Evolutionary conservation across 2,113 vertebrate species (phyloP).

Genomic region (Rostratula benghalensis): DNA sequence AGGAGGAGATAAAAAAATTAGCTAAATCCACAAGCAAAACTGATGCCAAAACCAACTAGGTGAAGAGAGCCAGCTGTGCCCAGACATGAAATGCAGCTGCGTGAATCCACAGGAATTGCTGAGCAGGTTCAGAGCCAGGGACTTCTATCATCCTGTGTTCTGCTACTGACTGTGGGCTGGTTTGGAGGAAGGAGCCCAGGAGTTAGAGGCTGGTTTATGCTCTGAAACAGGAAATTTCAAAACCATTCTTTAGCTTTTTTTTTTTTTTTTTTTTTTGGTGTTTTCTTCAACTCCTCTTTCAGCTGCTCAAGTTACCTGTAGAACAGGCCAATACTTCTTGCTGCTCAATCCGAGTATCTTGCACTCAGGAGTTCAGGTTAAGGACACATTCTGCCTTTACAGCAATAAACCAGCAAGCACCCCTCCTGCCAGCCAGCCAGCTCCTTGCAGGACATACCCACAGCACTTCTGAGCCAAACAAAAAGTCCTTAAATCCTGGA

Average conservation of each 20-base stretch:
- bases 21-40: not conserved
- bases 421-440: not conserved
- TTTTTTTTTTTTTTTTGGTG: not conserved
- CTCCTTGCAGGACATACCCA: not conserved
- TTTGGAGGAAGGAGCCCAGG: not conserved
- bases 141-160: not conserved
- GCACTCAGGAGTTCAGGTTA: not conserved
- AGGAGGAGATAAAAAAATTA: constrained; percentile 80
- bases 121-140: not conserved
- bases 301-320: constrained; percentile 2
- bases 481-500: not conserved
- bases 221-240: not conserved
- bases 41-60: constrained; percentile 12
- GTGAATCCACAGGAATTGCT: not conserved
- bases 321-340: not conserved
- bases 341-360: not conserved
- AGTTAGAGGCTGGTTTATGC: not conserved
- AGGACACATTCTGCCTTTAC: not conserved
- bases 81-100: not conserved
- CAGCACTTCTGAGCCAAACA: not conserved
- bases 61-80: not conserved
- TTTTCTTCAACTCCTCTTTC: not conserved
- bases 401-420: not conserved
- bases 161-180: not conserved
- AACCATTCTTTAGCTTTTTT: not conserved